A percentile compares a stretch with the other conserved stretches of the same genome.
These are phyloP conservation scores for Coracopsis vasa DNA, from an alignment of 2,113 vertebrate genomes.

Conservation along the genomic window DNA sequence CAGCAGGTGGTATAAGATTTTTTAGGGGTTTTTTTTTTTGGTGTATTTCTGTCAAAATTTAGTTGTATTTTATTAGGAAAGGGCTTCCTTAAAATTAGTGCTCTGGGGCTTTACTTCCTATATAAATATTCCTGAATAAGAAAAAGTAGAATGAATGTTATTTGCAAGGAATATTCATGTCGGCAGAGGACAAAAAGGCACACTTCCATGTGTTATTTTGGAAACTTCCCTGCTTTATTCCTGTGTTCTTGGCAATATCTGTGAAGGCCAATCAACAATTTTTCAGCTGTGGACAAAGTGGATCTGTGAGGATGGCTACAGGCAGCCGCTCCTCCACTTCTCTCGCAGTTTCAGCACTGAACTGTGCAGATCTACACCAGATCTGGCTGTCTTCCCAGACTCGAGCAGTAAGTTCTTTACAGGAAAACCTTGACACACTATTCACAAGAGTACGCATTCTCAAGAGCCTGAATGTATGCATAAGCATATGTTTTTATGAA, in stretches of 20 bases:
- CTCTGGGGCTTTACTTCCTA: not conserved
- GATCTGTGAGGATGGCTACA: not conserved
- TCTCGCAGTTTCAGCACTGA: not conserved
- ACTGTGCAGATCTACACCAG: not conserved
- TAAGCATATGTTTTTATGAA: not conserved
- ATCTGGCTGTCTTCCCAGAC: conserved; percentile 6
- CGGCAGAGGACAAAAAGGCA: not conserved
- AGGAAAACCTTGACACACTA: not conserved
- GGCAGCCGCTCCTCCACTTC: not conserved
- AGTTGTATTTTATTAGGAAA: not conserved
- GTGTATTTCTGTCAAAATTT: not conserved
- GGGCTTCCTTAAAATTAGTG: not conserved
- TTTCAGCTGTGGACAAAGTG: not conserved
- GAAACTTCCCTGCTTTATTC: not conserved
- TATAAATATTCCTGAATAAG: not conserved
- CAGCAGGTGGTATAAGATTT: not conserved
- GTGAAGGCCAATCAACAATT: not conserved
- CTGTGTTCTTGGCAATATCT: not conserved
- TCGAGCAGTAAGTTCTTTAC: not conserved
- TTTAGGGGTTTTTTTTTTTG: not conserved
- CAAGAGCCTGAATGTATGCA: not conserved
- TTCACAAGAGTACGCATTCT: not conserved
- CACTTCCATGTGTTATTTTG: not conserved
- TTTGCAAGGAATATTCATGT: not conserved
- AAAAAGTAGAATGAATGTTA: not conserved